These are phyloP conservation scores for Poecilia picta DNA, from an alignment of 2,797 vertebrate species.

Conservation along the genomic window DNA sequence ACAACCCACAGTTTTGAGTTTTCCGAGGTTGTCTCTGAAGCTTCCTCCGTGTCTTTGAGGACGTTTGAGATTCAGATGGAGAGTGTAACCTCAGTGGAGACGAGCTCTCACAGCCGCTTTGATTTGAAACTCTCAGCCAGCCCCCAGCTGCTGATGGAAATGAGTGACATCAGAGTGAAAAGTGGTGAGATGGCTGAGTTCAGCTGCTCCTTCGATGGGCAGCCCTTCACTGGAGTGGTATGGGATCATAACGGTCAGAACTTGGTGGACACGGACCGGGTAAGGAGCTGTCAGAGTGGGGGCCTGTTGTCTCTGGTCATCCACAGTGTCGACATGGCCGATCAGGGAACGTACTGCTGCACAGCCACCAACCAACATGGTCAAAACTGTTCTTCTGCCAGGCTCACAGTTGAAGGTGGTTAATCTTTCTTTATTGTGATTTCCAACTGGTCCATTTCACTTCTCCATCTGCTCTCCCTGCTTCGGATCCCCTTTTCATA, in stretches of 20 bases:
- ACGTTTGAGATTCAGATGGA: slow-evolving; percentile 64
- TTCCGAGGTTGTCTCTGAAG: slow-evolving; percentile 82
- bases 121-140: slow-evolving; percentile 36
- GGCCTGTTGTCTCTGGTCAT: slow-evolving; percentile 83
- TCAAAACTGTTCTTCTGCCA: slow-evolving; percentile 84
- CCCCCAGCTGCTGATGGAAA: slow-evolving; percentile 82
- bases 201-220: slow-evolving; percentile 84
- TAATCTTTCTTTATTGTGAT: slow-evolving; percentile 72
- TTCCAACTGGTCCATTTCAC: slow-evolving; percentile 63
- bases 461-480: slow-evolving; percentile 57
- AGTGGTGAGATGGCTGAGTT: slow-evolving; percentile 84
- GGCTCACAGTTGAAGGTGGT: slow-evolving; percentile 91
- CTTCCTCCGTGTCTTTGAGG: slow-evolving; percentile 63
- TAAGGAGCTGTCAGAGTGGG: slow-evolving; percentile 80
- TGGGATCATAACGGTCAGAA: slow-evolving; percentile 85
- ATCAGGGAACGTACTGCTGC: slow-evolving; percentile 88
- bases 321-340: slow-evolving; percentile 78
- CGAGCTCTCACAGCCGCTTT: slow-evolving; percentile 51
- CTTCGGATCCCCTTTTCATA: slow-evolving; percentile 35
- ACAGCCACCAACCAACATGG: slow-evolving; percentile 81
- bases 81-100: slow-evolving; percentile 59
- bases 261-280: slow-evolving; percentile 79
- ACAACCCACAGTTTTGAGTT: slow-evolving; percentile 65
- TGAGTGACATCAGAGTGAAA: slow-evolving; percentile 83
- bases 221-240: slow-evolving; percentile 77